Evolutionary conservation across 2,888 invertebrate genomes (phyloP).

Genomic region (Noctua comes): DNA sequence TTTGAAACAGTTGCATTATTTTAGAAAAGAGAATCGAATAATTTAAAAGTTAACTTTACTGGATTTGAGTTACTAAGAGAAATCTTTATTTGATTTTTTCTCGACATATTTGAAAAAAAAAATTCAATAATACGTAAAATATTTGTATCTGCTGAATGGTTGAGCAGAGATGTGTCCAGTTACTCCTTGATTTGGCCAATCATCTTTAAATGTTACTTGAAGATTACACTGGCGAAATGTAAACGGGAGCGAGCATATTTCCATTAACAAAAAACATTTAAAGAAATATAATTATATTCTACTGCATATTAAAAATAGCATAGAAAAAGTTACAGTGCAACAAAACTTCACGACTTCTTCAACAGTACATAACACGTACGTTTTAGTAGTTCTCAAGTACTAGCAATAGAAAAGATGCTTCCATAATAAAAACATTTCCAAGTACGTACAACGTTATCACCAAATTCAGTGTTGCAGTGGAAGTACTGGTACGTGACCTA

Average conservation of each 20-base stretch:
- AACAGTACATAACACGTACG: slow-evolving; percentile 25
- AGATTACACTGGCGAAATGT: neutral
- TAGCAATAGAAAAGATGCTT: slow-evolving; percentile 28
- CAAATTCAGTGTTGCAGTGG: slow-evolving; percentile 21
- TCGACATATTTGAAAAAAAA: neutral
- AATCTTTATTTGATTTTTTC: neutral
- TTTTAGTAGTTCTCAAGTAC: slow-evolving; percentile 29
- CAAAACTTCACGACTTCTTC: slow-evolving; percentile 13
- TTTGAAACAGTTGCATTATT: neutral
- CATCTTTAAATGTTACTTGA: neutral
- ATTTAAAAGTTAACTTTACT: neutral
- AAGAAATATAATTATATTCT: neutral
- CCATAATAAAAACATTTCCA: slow-evolving; percentile 43
- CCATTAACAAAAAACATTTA: neutral
- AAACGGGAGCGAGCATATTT: neutral
- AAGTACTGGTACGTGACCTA: slow-evolving; percentile 27
- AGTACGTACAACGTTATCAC: slow-evolving; percentile 30
- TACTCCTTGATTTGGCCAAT: too few relatives aligned
- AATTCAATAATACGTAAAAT: too few relatives aligned
- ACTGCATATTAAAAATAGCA: too few relatives aligned
- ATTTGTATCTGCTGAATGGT: neutral
- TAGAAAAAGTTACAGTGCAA: neutral
- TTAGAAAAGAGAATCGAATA: neutral
- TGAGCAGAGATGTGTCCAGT: neutral
- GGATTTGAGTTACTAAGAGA: neutral